Percentiles rank a stretch among this genome's conserved stretches.
Conservation (phyloP, 2,113 vertebrate genomes). For the Aix galericulata region DNA sequence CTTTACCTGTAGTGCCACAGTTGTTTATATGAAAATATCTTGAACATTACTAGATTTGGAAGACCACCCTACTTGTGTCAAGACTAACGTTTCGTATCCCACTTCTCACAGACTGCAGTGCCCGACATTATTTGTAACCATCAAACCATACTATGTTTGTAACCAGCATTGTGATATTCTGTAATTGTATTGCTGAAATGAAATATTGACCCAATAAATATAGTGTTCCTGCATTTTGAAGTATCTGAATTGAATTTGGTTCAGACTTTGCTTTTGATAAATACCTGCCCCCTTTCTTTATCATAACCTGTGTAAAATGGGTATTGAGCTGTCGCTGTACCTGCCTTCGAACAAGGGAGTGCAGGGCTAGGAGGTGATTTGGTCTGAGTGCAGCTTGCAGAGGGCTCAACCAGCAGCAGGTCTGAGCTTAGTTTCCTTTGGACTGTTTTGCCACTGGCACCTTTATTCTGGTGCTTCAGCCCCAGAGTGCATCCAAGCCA, state of each 20-base stretch:
- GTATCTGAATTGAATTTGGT: slow-evolving; percentile 42
- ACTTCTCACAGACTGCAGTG: slow-evolving; percentile 65
- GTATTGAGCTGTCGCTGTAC: fast-evolving
- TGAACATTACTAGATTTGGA: slow-evolving; percentile 53
- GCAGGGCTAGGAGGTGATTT: neutral
- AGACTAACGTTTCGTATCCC: slow-evolving; percentile 64
- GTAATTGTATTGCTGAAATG: slow-evolving; percentile 86
- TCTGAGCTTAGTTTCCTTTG: fast-evolving
- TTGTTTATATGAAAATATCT: slow-evolving; percentile 73
- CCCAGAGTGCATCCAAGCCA: fast-evolving
- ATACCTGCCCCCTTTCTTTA: neutral
- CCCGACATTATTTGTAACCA: slow-evolving; percentile 80
- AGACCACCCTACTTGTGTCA: slow-evolving; percentile 69
- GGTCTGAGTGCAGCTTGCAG: fast-evolving
- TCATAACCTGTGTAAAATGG: fast-evolving
- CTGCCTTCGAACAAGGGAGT: fast-evolving
- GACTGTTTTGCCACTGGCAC: fast-evolving
- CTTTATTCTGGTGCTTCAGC: neutral
- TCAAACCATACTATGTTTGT: slow-evolving; percentile 85
- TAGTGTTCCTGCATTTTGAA: slow-evolving; percentile 76
- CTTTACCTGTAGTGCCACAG: slow-evolving; percentile 77
- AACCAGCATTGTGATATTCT: slow-evolving; percentile 89
- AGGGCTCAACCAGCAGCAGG: neutral
- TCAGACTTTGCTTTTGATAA: neutral
- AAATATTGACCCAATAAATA: slow-evolving; percentile 84